phyloP scores from a whole-genome alignment of 2,113 vertebrate genomes.

The Psilopsiagon aymara region DNA sequence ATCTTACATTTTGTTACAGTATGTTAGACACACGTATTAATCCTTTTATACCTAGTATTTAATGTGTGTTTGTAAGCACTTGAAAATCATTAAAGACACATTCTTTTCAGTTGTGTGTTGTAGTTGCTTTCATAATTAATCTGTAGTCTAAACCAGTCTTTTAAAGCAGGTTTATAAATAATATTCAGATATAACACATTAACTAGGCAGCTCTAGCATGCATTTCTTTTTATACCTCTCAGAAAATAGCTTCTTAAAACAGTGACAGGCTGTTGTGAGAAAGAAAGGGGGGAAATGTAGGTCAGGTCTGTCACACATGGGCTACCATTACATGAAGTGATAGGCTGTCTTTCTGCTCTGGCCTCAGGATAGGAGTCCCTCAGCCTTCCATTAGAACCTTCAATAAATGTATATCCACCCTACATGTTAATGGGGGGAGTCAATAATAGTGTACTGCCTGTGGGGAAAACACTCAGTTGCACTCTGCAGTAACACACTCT shows the following conservation, averaged over 20 bases:
- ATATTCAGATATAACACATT: conserved; percentile 56
- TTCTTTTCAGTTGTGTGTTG: neutral
- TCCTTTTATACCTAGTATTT: neutral
- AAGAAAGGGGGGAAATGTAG: conserved; percentile 88
- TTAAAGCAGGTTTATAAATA: conserved; percentile 57
- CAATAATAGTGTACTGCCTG: conserved; percentile 84
- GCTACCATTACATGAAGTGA: conserved; percentile 87
- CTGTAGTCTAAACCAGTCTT: conserved; percentile 9
- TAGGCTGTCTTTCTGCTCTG: conserved; percentile 87
- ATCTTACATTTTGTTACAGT: neutral
- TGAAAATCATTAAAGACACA: neutral
- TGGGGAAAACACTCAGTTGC: conserved; percentile 75
- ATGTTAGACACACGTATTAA: neutral
- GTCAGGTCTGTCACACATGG: conserved; percentile 92
- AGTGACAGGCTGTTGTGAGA: conserved; percentile 80
- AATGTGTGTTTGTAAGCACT: neutral
- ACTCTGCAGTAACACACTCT: conserved; percentile 63
- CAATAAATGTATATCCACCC: conserved; percentile 82
- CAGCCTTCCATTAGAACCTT: conserved; percentile 88
- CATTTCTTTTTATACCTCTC: conserved; percentile 74
- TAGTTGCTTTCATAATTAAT: conserved; percentile 37
- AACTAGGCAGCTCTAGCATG: conserved; percentile 64
- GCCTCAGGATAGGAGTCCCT: conserved; percentile 89
- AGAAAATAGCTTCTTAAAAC: conserved; percentile 81
- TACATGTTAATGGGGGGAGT: conserved; percentile 81